Base-by-base conservation (phyloP, 2,888 invertebrate genomes). In the Galerucella nymphaeae region DNA sequence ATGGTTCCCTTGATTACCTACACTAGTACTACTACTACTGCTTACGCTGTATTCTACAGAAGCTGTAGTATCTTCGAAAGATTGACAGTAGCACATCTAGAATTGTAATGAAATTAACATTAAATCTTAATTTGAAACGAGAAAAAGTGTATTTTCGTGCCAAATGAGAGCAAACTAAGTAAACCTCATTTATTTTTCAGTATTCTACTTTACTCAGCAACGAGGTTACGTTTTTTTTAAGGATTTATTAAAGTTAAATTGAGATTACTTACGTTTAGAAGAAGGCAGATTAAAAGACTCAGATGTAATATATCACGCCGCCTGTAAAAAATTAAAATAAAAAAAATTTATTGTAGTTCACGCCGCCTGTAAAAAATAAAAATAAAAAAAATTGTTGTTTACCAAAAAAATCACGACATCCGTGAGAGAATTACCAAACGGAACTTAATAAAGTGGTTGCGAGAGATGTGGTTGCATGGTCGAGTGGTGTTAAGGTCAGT, bases 1-100 rank as follows among this genome's bases (percentile, higher is more conserved):
- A 45, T 78, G 72, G 55, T 66, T 69, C 61, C 53, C 38, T 55
- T 30, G 20, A n/a, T 58, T 65, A 30, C 68, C 71, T 73, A 83
- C 74, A 68, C 79, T 80, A 62, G 82, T 79, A 75, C 85, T 84
- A 48, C 83, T 84, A 76, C 86, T 87, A 78, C 85, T 87, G 75
- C 85, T 86, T 14, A 86, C 81, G 76, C 85, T 86, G 75, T 84
- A 85, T 72, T 85, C 84, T 72, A 87, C 80, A 77, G 84, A 82
- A 20, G 71, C 62, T 42, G 86, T 85, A 48, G 75, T 71, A 48
- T 73, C 73, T 72, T 75, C 75, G 30, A 53, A 48, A 6, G 55
- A 45, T 9, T 72, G 62, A 58, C 75, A 70, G 9, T 62, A 41
- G 53, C 66, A 66, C 10, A 67, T 66, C 74, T 74, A 62, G 50